Conservation (phyloP, 53 echinoderm and acorn worm species). For the Henricia sp. region DNA sequence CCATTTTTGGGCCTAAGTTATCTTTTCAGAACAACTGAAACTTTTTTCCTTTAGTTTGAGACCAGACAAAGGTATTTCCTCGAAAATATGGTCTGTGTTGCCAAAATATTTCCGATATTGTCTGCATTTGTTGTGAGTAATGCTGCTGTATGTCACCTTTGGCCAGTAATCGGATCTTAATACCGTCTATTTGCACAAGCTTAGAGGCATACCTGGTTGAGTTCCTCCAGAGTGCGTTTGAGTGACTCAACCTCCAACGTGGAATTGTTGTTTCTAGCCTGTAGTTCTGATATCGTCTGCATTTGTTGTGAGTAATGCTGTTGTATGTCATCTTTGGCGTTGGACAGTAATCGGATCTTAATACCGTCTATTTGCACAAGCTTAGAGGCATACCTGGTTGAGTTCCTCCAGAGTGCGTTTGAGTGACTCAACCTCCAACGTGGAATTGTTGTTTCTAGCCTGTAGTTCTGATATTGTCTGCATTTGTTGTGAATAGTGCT, state of each 20-base stretch:
- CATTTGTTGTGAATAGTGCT: constrained; percentile 89
- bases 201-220: constrained; percentile 90
- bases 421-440: constrained; percentile 86
- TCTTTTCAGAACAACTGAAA: too few species aligned
- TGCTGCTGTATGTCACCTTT: constrained; percentile 97
- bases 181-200: too few species aligned
- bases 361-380: too few species aligned
- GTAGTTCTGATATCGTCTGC: constrained; percentile 80
- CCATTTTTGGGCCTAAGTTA: too few species aligned
- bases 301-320: constrained; percentile 93
- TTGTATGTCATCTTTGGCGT: constrained; percentile 92
- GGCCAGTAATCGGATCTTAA: constrained; percentile 83
- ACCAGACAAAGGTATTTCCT: too few species aligned
- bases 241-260: constrained; percentile 86
- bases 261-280: constrained; percentile 83
- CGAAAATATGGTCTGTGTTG: too few species aligned
- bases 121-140: constrained; percentile 87
- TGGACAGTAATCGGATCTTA: constrained; percentile 83
- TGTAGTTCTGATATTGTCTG: constrained; percentile 84
- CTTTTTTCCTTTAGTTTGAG: too few species aligned
- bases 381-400: constrained; percentile 88
- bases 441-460: constrained; percentile 79
- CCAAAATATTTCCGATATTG: constrained; percentile 73
- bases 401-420: constrained; percentile 87
- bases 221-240: constrained; percentile 84